Evolutionary conservation across 2,797 vertebrate species (phyloP), one percentile per base, ranked within the genome.

Genomic region (Luscinia luscinia): DNA sequence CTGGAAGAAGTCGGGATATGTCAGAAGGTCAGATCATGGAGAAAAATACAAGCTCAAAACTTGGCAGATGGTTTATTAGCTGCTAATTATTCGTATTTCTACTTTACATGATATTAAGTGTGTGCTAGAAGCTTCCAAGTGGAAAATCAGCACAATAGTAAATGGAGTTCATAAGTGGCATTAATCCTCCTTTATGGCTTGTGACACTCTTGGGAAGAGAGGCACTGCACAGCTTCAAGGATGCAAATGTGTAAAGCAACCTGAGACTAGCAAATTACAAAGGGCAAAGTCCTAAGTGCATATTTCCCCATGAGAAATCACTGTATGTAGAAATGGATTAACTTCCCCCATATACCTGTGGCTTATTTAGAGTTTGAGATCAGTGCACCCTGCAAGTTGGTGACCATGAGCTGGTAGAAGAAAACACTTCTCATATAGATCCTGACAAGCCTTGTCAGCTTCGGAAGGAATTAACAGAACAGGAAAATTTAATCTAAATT

Each of bases 11-110:
- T 68, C 2, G 9, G 15, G 2, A 49, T 81, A 59, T 63, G 55
- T 69, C 34, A 81, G 79, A 83, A 85, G 51, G 91, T 62, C 84
- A 90, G 64, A 75, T 58, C 55, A 57, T 32, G 38, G 34, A 87
- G 34, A 45, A 91, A 93, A 86, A 78, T 30, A 52, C 16, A 84
- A 78, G 15, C 38, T 87, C 20, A 70, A 57, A 92, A 86, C 28
- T 64, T 91, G 49, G 27, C 63, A 93, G 70, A 82, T 89, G 61
- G 48, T 83, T 88, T 91, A 84, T 90, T 93, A 93, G 58, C 80
- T 84, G 73, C 52, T 88, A 70, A 82, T 90, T 95, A 79, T 92
- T 95, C 63, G 63, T 74, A 40, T 78, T 94, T 90, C 66, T 70
- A 45, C 28, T 79, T 88, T 76, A 59, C 28, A 46, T 58, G 22